Evolutionary conservation across 2,113 vertebrate genomes (phyloP), one percentile per base, ranked within the genome.

Genomic region (Oplegnathus fasciatus): DNA sequence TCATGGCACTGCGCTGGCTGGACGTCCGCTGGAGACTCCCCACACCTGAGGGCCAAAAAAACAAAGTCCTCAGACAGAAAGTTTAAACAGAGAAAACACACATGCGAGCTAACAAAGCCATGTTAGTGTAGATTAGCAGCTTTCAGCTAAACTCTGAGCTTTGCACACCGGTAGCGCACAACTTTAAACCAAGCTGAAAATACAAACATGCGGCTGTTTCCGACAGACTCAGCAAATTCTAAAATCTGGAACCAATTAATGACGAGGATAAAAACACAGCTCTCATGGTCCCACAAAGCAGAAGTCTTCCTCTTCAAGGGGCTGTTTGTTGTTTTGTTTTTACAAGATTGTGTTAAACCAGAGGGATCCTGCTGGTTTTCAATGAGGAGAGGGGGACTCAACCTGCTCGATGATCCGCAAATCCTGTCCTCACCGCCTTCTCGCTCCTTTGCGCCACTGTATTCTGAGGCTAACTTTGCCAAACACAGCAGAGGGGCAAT

Each of bases 11-110:
- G 61, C 98, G 97, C 92, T 98, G 98, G 93, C 97, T 99, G 93
- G 96, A 96, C 1, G 97, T 97, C 83, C 97, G 96, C 92, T 99
- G 97, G 60, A 99, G 96, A 92, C 97, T 99, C 68, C 97, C 98
- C 66, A 97, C 93, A 94, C 97, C 98, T 98, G 92, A 65, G 68
- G 44, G 50, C 18, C 14, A 66, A 58, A 58, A 9, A 81, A 69
- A 60, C 14, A 46, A 55, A 70, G 75, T 52, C 18, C 15, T 48
- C 9, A 85, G 40, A 48, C 6, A 54, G 15, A 55, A 15, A 67
- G 64, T 72, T 71, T 30, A 60, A 83, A 78, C 40, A 82, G 4
- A 65, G 71, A 70, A 69, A 22, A 54, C 20, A 24, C 15, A 69
- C 54, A 75, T 1, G n/a, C 4, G 17, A 46, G 42, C 32, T 2